Base-by-base conservation (phyloP, 1,140 invertebrate species). In the Sesamia nonagrioides region DNA sequence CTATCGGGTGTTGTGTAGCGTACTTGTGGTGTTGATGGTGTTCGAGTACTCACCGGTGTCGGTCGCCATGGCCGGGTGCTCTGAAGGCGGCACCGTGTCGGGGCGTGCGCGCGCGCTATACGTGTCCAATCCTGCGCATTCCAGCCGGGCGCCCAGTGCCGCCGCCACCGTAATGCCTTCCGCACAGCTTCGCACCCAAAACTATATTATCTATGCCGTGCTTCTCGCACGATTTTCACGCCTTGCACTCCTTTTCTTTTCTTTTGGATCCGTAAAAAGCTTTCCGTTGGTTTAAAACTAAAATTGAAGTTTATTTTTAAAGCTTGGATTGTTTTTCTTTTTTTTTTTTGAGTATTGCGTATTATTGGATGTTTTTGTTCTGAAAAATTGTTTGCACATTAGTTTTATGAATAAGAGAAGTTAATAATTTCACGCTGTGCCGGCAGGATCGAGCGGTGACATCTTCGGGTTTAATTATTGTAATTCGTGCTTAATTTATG, bases 31-130 rank as follows among this genome's bases (percentile, higher is more conserved):
- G 27, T 2, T 52, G 8, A 52, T n/a, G 27, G 6, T 52, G 68
- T 17, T 1, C 6, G 0, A 17, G 40, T 79, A 89, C 93, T 92
- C 73, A 95, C 94, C 93, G 69, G 95, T 92, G 77, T 95, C 94
- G 88, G 93, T 94, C 83, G 95, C 93, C 95, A 95, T 95, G 92
- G 93, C 91, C 82, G 92, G 88, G 82, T 92, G 92, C 77, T 93
- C 92, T 35, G 91, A 93, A 86, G 95, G 93, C 90, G 93, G 93
- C 92, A 94, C 90, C 78, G 86, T 80, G 84, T 93, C 91, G 87
- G 88, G 85, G 88, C 89, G 91, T 88, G 89, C 87, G 86, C 90
- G 91, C 89, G 87, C 87, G 88, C 90, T 91, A 90, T 78, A 89
- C 85, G 88, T 79, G 77, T 92, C 92, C 86, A 91, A 91, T 91